phyloP scores from a whole-genome alignment of 2,797 vertebrate species.

The Salmo trutta region DNA sequence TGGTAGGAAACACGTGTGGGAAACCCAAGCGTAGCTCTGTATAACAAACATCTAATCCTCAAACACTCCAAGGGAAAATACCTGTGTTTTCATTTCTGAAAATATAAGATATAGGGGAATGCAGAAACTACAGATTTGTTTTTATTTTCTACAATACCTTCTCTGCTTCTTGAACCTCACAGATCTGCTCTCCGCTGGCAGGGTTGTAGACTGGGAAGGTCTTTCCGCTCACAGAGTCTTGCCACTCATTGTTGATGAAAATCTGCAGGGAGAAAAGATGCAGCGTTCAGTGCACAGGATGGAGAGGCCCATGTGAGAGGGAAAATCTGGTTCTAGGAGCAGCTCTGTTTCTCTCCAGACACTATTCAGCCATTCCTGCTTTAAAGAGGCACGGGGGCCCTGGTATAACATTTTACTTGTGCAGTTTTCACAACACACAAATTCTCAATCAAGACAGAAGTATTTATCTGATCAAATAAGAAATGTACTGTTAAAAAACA shows the following conservation, averaged over 20 bases:
- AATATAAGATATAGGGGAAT: constrained; percentile 10
- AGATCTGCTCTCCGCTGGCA: constrained; percentile 93
- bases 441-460: not conserved
- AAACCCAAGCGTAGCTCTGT: constrained; percentile 10
- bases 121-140: not conserved
- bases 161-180: constrained; percentile 96
- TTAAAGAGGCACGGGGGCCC: not conserved
- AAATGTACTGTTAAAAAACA: not conserved
- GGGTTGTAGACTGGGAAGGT: constrained; percentile 90
- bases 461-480: not conserved
- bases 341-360: not conserved
- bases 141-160: constrained; percentile 77
- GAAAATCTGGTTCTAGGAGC: not conserved
- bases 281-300: constrained; percentile 3
- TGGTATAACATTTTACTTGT: not conserved
- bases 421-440: not conserved
- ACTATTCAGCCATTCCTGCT: not conserved
- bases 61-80: not conserved
- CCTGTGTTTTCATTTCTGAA: constrained; percentile 1
- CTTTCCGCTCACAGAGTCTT: constrained; percentile 91
- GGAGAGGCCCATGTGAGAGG: not conserved
- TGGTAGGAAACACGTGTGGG: constrained; percentile 21
- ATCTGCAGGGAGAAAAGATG: constrained; percentile 75
- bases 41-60: constrained; percentile 12
- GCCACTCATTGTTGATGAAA: constrained; percentile 99